Evolutionary conservation across 2,888 invertebrate species (phyloP), one percentile per base, ranked within the genome.

Genomic region (Hoplodrina ambigua): DNA sequence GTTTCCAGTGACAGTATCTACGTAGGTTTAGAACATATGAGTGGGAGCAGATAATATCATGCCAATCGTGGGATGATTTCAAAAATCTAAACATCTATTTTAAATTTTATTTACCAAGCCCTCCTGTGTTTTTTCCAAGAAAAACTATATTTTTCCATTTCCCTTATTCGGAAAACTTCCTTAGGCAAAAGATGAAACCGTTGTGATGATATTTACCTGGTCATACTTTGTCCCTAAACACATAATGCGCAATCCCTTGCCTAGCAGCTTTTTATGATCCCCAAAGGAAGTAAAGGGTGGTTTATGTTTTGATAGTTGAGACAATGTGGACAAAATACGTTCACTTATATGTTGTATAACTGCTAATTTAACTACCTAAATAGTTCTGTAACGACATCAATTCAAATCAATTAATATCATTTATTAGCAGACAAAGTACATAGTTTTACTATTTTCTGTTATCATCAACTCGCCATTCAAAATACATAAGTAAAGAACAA

Each of bases 211-310:
- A 73, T 76, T 69, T 61, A 70, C 25, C 13, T 17, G 25, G 49
- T 17, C 41, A 57, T 76, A 69, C 56, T 46, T 62, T 52, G 37
- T 59, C 19, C 25, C 49, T 49, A 20, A 75, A 75, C 52, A 46
- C 44, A 46, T 59, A 52, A 63, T 55, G 52, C 54, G 52, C 33
- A 56, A 72, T 72, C 30, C 72, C 37, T 62, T 55, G 52, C 37
- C 60, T 57, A 61, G 60, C 53, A 37, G 56, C 69, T 49, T 20
- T 56, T 77, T 60, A 71, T 64, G 78, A 44, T 46, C 15, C 74
- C 59, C 78, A 19, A 56, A 30, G 59, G 63, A 63, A 44, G 19
- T 10, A 20, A 59, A 41, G 17, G 25, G 49, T 69, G 44, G 46
- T 69, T 60, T 68, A 52, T 75, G 25, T 75, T 55, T 44, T 44